Evolutionary conservation across 2,797 vertebrate genomes (phyloP).

Genomic region (Arrhamphus sclerolepis): DNA sequence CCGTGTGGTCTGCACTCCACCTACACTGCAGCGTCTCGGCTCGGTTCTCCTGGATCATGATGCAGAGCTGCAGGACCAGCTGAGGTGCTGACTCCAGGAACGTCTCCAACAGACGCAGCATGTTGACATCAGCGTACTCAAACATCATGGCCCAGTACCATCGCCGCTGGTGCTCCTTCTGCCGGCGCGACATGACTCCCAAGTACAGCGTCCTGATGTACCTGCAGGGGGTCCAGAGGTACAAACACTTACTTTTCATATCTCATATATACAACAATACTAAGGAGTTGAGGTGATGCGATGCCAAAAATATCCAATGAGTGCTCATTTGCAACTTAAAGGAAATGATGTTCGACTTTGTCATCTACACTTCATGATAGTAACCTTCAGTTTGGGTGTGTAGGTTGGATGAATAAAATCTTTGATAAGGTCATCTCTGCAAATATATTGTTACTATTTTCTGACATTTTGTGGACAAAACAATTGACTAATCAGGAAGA

Average conservation of each 20-base stretch:
- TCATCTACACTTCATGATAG: too few species aligned
- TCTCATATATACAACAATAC: too few species aligned
- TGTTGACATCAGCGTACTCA: slow-evolving; percentile 98
- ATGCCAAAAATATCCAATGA: not conserved
- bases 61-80: slow-evolving; percentile 99
- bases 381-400: too few species aligned
- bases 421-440: not conserved
- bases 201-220: slow-evolving; percentile 98
- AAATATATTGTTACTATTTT: not conserved
- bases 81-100: slow-evolving; percentile 98
- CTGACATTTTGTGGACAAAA: not conserved
- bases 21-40: slow-evolving; percentile 97
- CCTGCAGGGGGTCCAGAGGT: slow-evolving; percentile 71
- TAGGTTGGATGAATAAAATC: not conserved
- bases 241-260: not conserved
- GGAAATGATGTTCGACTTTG: not conserved
- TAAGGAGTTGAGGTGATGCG: too few species aligned
- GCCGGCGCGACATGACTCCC: slow-evolving; percentile 94
- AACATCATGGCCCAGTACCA: slow-evolving; percentile 99
- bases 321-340: too few species aligned
- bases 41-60: slow-evolving; percentile 99
- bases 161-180: slow-evolving; percentile 94
- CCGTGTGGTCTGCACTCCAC: slow-evolving; percentile 52
- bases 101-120: slow-evolving; percentile 96
- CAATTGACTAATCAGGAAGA: slow-evolving; percentile 5